Base-by-base conservation (phyloP, 2,888 invertebrate species). In the Galeruca laticollis region DNA sequence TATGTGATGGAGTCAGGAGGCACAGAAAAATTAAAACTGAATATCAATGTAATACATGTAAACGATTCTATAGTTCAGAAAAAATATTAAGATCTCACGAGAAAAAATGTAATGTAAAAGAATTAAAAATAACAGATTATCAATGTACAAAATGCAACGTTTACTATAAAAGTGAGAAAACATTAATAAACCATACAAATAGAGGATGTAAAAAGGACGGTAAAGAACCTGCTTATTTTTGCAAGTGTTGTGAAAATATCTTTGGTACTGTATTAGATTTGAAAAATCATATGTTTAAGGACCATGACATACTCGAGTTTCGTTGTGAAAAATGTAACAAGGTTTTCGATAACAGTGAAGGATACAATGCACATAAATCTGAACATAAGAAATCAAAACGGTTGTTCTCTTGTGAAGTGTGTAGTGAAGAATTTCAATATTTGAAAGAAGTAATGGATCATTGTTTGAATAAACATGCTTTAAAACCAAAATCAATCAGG, bases 371-470 rank as follows among this genome's bases (percentile, higher is more conserved):
- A 18, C 74, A 74, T 33, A 72, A 65, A 47, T 63, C 66, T 15
- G 65, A 74, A 65, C 74, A 74, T 65, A 63, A 67, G 35, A 67
- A 70, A 60, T 33, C 51, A 20, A 47, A 61, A 63, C 59, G 71
- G 54, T 57, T 37, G 20, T 69, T 68, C 26, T 60, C 63, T 26
- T 82, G 82, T 71, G 80, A 82, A 71, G 68, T 79, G 26, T 82
- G 82, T 70, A 60, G 70, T n/a, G 65, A 71, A 31, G 57, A 72
- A 8, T 79, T 81, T 60, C 70, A 69, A 26, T 73, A 76, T 33
- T 69, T 79, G 1, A 81, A 79, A 70, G 72, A 77, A 21, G 70
- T 82, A 10, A 69, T 80, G 0, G 72, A 78, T 20, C 82, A 82
- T 70, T 80, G 78, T 40, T 68, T 73, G 0, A 72, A 57, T 11